Evolutionary conservation across 2,797 vertebrate species (phyloP), one percentile per base, ranked within the genome.

Genomic region (Sebastes oblongus): DNA sequence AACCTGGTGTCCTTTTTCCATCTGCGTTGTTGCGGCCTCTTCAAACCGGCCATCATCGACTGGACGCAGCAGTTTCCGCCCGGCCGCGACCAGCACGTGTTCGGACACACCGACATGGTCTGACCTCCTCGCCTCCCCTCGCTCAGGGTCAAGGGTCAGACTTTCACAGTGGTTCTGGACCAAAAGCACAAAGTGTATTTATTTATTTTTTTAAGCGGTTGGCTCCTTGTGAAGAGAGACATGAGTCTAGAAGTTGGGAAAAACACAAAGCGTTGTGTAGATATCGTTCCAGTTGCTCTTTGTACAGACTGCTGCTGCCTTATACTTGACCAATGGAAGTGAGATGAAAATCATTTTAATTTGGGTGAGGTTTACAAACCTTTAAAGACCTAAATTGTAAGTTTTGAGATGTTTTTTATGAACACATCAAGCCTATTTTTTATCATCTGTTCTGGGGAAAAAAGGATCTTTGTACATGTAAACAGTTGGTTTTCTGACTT

Each of bases 1-100:
- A 99, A 99, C 92, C 91, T 98, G 66, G 95, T 95, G 42, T 97
- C 98, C 72, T 98, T 99, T 92, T 99, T 99, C 91, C 97, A 96
- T 58, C 97, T 98, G 80, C 91, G 96, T 10, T 99, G 97, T 67
- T 99, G 97, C 56, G 98, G 97, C 78, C 83, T 97, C 89, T 96
- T 96, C 78, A 98, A 97, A 81, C 96, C 96, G 1, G 92, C 91
- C 3, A 0, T 94, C 2, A 89, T 98, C 62, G 98, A 99, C 88
- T 99, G 98, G 98, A 98, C 97, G 7, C 97, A 97, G 77, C 97
- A 98, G 83, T 96, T 96, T 50, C 95, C 95, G 2, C 88, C 96
- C 27, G 89, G 91, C 67, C 88, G 90, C 4, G 95, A 97, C 62
- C 94, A 92, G 11, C 70, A 90, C 39, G 91, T 95, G 82, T 96